Evolutionary conservation across 2,888 invertebrate species (phyloP).

Genomic region (Euclidia mi): DNA sequence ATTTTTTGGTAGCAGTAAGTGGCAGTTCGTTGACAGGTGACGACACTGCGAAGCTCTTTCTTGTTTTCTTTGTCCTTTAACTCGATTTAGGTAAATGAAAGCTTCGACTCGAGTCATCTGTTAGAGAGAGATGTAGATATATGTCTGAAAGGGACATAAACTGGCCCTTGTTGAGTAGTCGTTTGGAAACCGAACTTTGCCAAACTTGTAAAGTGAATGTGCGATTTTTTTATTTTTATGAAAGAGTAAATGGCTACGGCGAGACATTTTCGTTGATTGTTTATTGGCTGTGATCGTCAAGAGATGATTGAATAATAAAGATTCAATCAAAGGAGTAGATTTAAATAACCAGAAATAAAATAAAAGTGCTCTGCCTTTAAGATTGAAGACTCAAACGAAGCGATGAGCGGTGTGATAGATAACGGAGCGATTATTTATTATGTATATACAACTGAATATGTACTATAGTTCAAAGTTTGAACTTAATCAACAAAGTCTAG

Average conservation of each 20-base stretch:
- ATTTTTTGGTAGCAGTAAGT: slow-evolving; percentile 62
- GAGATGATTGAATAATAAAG: too few relatives aligned
- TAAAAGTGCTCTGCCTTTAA: too few relatives aligned
- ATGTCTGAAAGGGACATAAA: slow-evolving; percentile 19
- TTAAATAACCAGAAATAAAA: too few relatives aligned
- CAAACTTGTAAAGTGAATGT: slow-evolving; percentile 43
- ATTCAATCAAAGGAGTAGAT: too few relatives aligned
- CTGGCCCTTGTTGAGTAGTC: slow-evolving; percentile 53
- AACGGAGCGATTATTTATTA: too few relatives aligned
- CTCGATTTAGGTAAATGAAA: slow-evolving; percentile 81
- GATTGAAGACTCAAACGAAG: too few relatives aligned
- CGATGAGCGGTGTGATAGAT: too few relatives aligned
- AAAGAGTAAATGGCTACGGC: background rate
- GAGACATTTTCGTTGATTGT: background rate
- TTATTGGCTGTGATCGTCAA: background rate
- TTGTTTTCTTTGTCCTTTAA: slow-evolving; percentile 81
- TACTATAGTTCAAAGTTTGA: too few relatives aligned
- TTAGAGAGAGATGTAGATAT: slow-evolving; percentile 49
- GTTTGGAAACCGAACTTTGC: slow-evolving; percentile 57
- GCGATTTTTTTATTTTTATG: slow-evolving; percentile 35
- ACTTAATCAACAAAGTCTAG: too few relatives aligned
- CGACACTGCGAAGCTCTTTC: slow-evolving; percentile 77
- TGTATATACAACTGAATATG: too few relatives aligned
- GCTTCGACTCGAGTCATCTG: slow-evolving; percentile 67
- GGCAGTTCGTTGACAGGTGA: slow-evolving; percentile 80